Evolutionary conservation across 2,113 vertebrate species (phyloP).

Genomic region (Triplophysa tibetana): DNA sequence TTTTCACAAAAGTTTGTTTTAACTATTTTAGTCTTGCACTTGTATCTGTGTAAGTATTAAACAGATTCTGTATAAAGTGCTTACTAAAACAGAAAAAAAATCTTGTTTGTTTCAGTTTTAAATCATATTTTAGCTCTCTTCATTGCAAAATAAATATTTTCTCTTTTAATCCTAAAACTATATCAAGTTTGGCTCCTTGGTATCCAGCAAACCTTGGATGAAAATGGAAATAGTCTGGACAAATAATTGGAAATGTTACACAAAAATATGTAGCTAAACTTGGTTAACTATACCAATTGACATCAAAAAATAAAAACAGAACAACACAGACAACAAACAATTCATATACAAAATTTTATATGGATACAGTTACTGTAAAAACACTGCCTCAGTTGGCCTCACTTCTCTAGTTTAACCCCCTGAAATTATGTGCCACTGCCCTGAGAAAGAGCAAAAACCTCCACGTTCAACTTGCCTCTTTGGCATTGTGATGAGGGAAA

Average conservation of each 20-base stretch:
- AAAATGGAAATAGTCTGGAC: slow-evolving; percentile 52
- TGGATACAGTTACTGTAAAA: slow-evolving; percentile 60
- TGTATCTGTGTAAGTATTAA: slow-evolving; percentile 14
- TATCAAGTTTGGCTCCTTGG: slow-evolving; percentile 58
- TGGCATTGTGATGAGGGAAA: slow-evolving; percentile 67
- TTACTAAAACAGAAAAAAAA: slow-evolving; percentile 55
- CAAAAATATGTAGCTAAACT: slow-evolving; percentile 63
- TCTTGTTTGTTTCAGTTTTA: slow-evolving; percentile 52
- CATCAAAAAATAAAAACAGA: slow-evolving; percentile 60
- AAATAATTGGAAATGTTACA: slow-evolving; percentile 51
- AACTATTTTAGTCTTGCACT: slow-evolving; percentile 41
- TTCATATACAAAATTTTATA: slow-evolving; percentile 71
- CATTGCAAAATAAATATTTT: slow-evolving; percentile 81
- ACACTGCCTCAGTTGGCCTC: slow-evolving; percentile 57
- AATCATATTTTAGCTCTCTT: slow-evolving; percentile 61
- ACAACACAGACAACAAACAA: slow-evolving; percentile 62
- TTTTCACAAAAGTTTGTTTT: slow-evolving; percentile 7
- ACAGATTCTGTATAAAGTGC: slow-evolving; percentile 45
- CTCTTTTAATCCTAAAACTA: slow-evolving; percentile 68
- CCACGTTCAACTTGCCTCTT: slow-evolving; percentile 68
- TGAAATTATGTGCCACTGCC: slow-evolving; percentile 72
- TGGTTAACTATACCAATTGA: slow-evolving; percentile 68
- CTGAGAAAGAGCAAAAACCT: slow-evolving; percentile 58
- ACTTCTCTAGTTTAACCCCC: slow-evolving; percentile 59
- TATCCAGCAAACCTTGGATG: slow-evolving; percentile 64